phyloP scores from a whole-genome alignment of 2,797 vertebrate species.

The Pseudochirops cupreus region DNA sequence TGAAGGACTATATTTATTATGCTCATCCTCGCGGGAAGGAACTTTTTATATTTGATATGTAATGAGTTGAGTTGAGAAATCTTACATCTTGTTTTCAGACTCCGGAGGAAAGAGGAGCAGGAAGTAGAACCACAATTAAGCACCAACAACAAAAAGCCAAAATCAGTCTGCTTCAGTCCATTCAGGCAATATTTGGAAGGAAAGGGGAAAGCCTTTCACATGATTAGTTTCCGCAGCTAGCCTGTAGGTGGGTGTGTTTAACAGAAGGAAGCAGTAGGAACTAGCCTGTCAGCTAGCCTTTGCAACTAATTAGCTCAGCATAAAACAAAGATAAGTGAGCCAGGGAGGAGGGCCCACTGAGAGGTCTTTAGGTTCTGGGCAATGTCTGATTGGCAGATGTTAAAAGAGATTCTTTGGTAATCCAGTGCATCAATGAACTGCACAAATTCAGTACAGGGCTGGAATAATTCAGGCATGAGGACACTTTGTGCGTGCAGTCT shows the following conservation, averaged over 20 bases:
- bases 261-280: slow-evolving; percentile 82
- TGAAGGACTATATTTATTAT: slow-evolving; percentile 12
- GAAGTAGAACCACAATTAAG: not conserved
- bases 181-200: slow-evolving; percentile 65
- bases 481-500: slow-evolving; percentile 76
- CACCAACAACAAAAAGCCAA: slow-evolving; percentile 17
- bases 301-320: slow-evolving; percentile 92
- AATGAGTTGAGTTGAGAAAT: slow-evolving; percentile 53
- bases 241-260: slow-evolving; percentile 84
- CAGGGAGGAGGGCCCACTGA: slow-evolving; percentile 89
- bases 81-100: slow-evolving; percentile 3
- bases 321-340: slow-evolving; percentile 93
- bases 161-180: slow-evolving; percentile 52
- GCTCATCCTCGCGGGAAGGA: not conserved
- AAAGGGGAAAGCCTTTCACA: slow-evolving; percentile 67
- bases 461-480: slow-evolving; percentile 84
- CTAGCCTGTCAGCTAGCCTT: slow-evolving; percentile 84
- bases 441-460: slow-evolving; percentile 82
- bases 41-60: slow-evolving; percentile 12
- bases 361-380: slow-evolving; percentile 84
- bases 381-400: slow-evolving; percentile 86
- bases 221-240: slow-evolving; percentile 76
- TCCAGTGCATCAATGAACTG: slow-evolving; percentile 84
- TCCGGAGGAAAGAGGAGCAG: not conserved
- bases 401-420: slow-evolving; percentile 84